A percentile compares a stretch with the other conserved stretches of the same genome.
phyloP scores from a whole-genome alignment of 2,797 vertebrate species.

The Gouania willdenowi region DNA sequence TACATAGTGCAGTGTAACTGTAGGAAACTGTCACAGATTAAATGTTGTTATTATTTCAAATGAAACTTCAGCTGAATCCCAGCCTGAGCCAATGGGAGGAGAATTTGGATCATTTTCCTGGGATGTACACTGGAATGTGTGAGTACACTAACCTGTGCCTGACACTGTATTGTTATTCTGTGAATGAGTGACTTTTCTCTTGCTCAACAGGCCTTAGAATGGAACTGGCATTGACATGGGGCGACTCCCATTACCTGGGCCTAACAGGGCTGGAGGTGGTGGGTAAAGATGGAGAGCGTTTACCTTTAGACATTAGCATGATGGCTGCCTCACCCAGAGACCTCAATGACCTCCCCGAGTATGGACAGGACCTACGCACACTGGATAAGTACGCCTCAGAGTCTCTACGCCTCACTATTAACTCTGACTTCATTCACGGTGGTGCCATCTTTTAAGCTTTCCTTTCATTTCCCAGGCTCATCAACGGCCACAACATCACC shows the following conservation, averaged over 20 bases:
- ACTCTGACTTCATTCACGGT: neutral
- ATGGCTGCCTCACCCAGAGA: slow-evolving; percentile 84
- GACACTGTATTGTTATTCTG: too few relatives aligned
- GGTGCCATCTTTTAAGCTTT: neutral
- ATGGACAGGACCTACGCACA: slow-evolving; percentile 81
- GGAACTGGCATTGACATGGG: slow-evolving; percentile 87
- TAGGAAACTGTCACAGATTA: too few relatives aligned
- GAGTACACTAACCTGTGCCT: slow-evolving; percentile 54
- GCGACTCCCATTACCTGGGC: slow-evolving; percentile 88
- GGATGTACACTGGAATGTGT: slow-evolving; percentile 86
- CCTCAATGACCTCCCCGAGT: slow-evolving; percentile 87
- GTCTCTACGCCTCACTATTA: too few relatives aligned
- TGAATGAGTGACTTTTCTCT: too few relatives aligned
- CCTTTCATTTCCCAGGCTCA: slow-evolving; percentile 73
- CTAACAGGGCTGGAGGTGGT: slow-evolving; percentile 92
- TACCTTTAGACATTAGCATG: slow-evolving; percentile 79
- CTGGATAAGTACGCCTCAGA: slow-evolving; percentile 82
- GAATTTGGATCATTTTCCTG: slow-evolving; percentile 68
- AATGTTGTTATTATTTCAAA: slow-evolving; percentile 52
- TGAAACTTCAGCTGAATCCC: slow-evolving; percentile 59
- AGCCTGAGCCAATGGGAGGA: slow-evolving; percentile 42
- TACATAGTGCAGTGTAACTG: too few relatives aligned
- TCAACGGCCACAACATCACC: slow-evolving; percentile 90
- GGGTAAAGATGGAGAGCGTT: slow-evolving; percentile 79
- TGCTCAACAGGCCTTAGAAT: slow-evolving; percentile 79